These are phyloP conservation scores for Eledona agricola DNA, from an alignment of 2,888 invertebrate species.

Conservation along the genomic window DNA sequence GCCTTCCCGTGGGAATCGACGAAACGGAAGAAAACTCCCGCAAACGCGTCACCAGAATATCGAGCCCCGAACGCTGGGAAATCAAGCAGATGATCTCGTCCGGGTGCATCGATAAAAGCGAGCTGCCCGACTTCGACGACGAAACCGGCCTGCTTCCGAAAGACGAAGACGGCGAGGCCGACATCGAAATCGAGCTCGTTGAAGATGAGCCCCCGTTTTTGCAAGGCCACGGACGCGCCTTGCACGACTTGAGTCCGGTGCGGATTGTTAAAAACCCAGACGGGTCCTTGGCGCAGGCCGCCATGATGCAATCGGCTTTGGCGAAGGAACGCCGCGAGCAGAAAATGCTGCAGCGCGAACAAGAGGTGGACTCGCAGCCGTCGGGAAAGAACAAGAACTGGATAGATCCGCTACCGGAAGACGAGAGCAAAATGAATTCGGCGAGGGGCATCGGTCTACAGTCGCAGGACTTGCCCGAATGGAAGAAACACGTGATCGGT, in stretches of 20 bases:
- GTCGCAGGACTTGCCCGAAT: slow-evolving; percentile 94
- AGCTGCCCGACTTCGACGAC: slow-evolving; percentile 97
- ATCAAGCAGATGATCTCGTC: slow-evolving; percentile 96
- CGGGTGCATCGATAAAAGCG: slow-evolving; percentile 89
- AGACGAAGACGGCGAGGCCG: slow-evolving; percentile 94
- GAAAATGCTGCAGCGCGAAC: slow-evolving; percentile 94
- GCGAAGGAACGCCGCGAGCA: slow-evolving; percentile 96
- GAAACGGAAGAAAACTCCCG: slow-evolving; percentile 84
- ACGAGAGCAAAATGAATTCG: slow-evolving; percentile 60
- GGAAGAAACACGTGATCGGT: slow-evolving; percentile 98
- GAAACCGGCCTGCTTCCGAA: slow-evolving; percentile 93
- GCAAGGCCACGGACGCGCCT: slow-evolving; percentile 88
- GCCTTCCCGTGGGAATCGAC: slow-evolving; percentile 64
- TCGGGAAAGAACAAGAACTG: slow-evolving; percentile 90
- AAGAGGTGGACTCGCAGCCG: slow-evolving; percentile 87
- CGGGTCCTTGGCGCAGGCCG: slow-evolving; percentile 97
- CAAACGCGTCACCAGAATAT: slow-evolving; percentile 88
- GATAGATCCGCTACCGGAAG: slow-evolving; percentile 95
- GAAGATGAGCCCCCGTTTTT: slow-evolving; percentile 99
- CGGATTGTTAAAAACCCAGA: slow-evolving; percentile 97
- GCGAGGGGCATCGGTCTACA: slow-evolving; percentile 85
- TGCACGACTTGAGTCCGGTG: slow-evolving; percentile 93
- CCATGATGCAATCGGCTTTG: slow-evolving; percentile 99
- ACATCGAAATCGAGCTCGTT: slow-evolving; percentile 96
- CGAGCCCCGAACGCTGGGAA: slow-evolving; percentile 98